phyloP scores from a whole-genome alignment of 2,888 invertebrate species.

The Hirtodrosophila alboralis region DNA sequence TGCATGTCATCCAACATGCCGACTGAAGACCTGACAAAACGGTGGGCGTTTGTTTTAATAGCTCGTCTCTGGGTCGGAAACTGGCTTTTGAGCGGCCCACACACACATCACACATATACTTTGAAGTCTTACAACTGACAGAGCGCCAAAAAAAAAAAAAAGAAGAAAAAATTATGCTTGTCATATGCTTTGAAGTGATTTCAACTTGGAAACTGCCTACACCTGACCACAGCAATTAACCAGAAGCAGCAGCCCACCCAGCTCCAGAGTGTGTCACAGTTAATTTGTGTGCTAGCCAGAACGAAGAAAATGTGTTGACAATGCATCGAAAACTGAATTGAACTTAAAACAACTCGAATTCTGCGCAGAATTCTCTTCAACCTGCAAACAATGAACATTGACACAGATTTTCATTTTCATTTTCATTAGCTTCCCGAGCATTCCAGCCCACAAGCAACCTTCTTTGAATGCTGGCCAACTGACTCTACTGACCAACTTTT shows the following conservation, averaged over 20 bases:
- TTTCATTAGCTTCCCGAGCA: conserved; percentile 53
- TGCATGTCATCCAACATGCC: conserved; percentile 65
- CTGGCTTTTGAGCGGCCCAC: conserved; percentile 55
- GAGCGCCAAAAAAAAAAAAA: conserved; percentile 14
- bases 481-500: conserved; percentile 51
- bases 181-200: conserved; percentile 47
- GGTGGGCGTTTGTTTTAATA: conserved; percentile 74
- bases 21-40: conserved; percentile 49
- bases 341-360: conserved; percentile 24
- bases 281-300: conserved; percentile 46
- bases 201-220: conserved; percentile 41
- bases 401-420: conserved; percentile 75
- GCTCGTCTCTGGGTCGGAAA: conserved; percentile 44
- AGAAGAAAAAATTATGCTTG: conserved; percentile 18
- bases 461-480: conserved; percentile 11
- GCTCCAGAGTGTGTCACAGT: conserved; percentile 35
- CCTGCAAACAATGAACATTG: conserved; percentile 62
- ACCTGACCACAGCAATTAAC: conserved; percentile 46
- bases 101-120: conserved; percentile 35
- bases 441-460: not conserved
- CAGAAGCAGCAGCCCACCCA: conserved; percentile 32
- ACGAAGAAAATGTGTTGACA: conserved; percentile 34
- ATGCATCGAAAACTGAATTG: conserved; percentile 8
- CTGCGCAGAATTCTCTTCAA: conserved; percentile 38
- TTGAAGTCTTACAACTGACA: conserved; percentile 50